These are phyloP conservation scores for Gymnarchus niloticus DNA, from an alignment of 2,113 vertebrate species.

Conservation along the genomic window DNA sequence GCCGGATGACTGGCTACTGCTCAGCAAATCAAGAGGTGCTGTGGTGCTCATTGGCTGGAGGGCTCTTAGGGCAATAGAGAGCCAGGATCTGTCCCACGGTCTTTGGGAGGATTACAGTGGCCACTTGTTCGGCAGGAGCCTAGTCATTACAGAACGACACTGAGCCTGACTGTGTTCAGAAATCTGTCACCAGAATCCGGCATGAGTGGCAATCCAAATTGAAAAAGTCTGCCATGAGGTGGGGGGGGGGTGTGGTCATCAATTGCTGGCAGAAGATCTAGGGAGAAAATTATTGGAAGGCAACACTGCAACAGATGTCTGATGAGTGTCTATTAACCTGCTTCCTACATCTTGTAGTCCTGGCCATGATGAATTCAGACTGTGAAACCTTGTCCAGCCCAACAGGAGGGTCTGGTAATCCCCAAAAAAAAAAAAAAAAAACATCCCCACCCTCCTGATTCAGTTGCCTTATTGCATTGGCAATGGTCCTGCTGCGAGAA, in stretches of 20 bases:
- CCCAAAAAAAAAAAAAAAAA: conserved; percentile 58
- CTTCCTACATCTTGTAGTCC: conserved; percentile 63
- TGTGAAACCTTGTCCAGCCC: conserved; percentile 65
- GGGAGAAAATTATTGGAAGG: conserved; percentile 69
- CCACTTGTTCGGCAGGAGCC: conserved; percentile 51
- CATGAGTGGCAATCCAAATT: conserved; percentile 54
- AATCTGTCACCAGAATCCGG: conserved; percentile 58
- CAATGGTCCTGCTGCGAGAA: conserved; percentile 40
- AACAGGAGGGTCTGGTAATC: conserved; percentile 67
- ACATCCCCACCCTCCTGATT: conserved; percentile 55
- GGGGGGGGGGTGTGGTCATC: conserved; percentile 62
- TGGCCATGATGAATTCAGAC: conserved; percentile 66
- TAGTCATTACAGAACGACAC: conserved; percentile 49
- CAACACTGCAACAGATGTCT: conserved; percentile 71
- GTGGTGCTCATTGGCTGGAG: conserved; percentile 27
- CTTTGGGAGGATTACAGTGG: conserved; percentile 50
- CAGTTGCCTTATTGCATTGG: conserved; percentile 53
- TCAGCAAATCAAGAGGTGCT: background rate
- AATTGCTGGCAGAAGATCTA: conserved; percentile 69
- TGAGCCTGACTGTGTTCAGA: conserved; percentile 45
- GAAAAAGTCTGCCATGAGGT: conserved; percentile 56
- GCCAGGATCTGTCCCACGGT: conserved; percentile 41
- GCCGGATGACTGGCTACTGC: conserved; percentile 7
- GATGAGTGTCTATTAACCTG: conserved; percentile 77
- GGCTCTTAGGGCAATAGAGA: conserved; percentile 38